Base-by-base conservation (phyloP, 2,888 invertebrate genomes). In the Actias luna region DNA sequence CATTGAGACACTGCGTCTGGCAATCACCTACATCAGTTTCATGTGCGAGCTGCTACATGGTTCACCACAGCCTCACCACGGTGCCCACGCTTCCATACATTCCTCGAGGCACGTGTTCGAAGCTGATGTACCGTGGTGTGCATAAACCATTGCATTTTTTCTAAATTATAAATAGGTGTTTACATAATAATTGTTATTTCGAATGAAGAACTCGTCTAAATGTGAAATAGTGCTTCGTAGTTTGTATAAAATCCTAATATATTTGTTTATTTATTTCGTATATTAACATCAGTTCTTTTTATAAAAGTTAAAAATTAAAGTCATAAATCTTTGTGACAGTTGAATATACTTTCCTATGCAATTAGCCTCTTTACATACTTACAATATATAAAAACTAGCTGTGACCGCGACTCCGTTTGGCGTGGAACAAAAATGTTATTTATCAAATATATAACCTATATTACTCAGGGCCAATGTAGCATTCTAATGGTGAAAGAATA, bases 1-100 rank as follows among this genome's bases (percentile, higher is more conserved):
- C 69, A 99, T 99, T 79, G 99, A 99, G 89, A 99, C 99, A 0
- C 93, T 99, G 0, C 95, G 98, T 0, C 91, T 99, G 76, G 99
- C 99, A 62, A 98, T 99, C 77, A 98, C 98, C 0, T 99, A 99
- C 91, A 99, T 99, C 78, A 96, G 97, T 68, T 99, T 99, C 88
- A 99, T 99, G 99, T 95, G 97, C 33, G 98, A 99, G 79, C 92
- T 99, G 7, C 90, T 98, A 16, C 95, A 95, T 69, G 96, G 96
- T 2, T 93, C 94, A 0, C 94, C 94, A 0, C 92, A 88, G 66
- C 90, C 89, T 0, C 89, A 89, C 59, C 89, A 86, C 63, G 65
- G 78, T 0, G 65, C 84, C 0, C 89, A 88, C 42, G 72, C 83
- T n/a, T 68, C 84, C 0, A 69, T 88, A 2, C 87, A 87, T 55